Base-by-base conservation (phyloP, 2,113 vertebrate genomes). In the Nanger granti region DNA sequence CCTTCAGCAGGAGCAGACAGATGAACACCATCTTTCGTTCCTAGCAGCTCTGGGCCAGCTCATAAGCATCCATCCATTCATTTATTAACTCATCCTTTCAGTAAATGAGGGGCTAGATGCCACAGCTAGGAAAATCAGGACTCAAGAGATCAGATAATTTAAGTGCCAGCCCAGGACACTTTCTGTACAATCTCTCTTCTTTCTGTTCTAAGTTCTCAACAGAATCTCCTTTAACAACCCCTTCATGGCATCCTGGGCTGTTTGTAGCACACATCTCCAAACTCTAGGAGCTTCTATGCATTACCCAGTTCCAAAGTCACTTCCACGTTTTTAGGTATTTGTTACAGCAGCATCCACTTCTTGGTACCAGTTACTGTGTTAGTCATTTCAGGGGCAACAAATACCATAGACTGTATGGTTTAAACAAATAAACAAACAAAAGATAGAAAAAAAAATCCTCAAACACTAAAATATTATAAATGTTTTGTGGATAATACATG, bases 401-500 rank as follows among this genome's bases (percentile, higher is more conserved):
- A 69, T 49, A 66, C 31, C 49, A 82, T 37, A 13, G 49, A 49
- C 52, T 66, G 37, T n/a, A 29, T 29, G 37, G 66, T 26, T 90
- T 94, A 24, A 85, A n/a, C 17, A 54, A 83, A 83, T 5, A 54
- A 54, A 49, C 8, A 82, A 52, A 12, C 41, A 47, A 80, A 80
- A 80, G 41, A 28, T 12, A 28, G n/a, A 3, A 5, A 47, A 47
- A 44, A 47, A 80, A 47, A 17, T 2, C 6, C 76, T 29, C 41
- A 90, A 55, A 24, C 17, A 49, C 31, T 85, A 54, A 80, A 84
- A 79, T 8, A 54, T 88, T 95, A 8, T 84, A 87, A 55, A 87
- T 91, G 20, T 83, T 94, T 95, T 91, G 84, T 60, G 41, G 91
- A n/a, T 84, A 96, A 97, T 31, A 8, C 73, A 84, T 47, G 82